Evolutionary conservation across 2,888 invertebrate genomes (phyloP).

Genomic region (Agonopterix subpropinquella): DNA sequence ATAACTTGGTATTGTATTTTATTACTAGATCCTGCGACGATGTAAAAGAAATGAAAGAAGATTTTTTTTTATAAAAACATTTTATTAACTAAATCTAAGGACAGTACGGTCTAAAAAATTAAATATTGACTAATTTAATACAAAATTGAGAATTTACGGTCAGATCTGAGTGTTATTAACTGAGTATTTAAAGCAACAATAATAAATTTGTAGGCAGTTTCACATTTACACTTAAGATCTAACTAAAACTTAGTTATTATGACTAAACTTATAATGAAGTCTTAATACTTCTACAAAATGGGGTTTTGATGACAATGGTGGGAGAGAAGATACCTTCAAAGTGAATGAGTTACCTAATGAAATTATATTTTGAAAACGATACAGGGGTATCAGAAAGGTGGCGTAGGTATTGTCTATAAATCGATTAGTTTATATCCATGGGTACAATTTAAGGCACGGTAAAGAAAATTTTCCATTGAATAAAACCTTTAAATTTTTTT

Average conservation of each 20-base stretch:
- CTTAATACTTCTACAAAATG: conserved; percentile 23
- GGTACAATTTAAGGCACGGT: not conserved
- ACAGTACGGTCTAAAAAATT: conserved; percentile 32
- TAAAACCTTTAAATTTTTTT: too few species aligned
- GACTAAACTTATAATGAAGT: conserved; percentile 33
- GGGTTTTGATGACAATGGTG: conserved; percentile 22
- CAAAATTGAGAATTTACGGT: conserved; percentile 12
- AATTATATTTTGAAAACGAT: conserved; percentile 4
- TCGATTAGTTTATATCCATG: not conserved
- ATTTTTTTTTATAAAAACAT: conserved; percentile 1
- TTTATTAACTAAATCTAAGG: conserved; percentile 38
- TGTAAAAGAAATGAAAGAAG: too few species aligned
- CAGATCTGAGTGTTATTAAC: conserved; percentile 1
- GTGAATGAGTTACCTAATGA: conserved; percentile 8
- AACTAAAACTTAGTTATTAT: conserved; percentile 27
- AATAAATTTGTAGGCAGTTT: conserved; percentile 1
- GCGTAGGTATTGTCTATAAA: conserved; percentile 13
- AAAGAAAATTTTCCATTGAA: not conserved
- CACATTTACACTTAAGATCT: conserved; percentile 23
- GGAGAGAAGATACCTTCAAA: conserved; percentile 15
- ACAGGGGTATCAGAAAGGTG: not conserved
- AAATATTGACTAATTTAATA: conserved; percentile 29
- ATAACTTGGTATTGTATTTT: too few species aligned
- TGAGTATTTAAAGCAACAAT: conserved; percentile 13
- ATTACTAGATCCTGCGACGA: too few species aligned